phyloP scores from a whole-genome alignment of 2,113 vertebrate species.

The Merops nubicus region DNA sequence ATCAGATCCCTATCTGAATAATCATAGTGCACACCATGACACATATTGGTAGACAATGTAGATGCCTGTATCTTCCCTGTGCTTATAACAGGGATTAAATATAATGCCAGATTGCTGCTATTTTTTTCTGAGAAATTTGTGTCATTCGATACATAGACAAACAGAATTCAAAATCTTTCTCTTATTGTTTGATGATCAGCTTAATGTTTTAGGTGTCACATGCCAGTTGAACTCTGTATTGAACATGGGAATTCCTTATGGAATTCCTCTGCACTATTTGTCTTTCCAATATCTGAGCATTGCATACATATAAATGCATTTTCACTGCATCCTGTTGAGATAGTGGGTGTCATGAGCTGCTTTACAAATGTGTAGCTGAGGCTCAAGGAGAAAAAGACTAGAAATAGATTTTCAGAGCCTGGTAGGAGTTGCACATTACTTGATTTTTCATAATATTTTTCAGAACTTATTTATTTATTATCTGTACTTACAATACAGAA shows the following conservation, averaged over 20 bases:
- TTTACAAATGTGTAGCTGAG: background rate
- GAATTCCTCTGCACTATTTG: background rate
- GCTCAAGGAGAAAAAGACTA: background rate
- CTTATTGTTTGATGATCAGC: background rate
- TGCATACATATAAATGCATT: background rate
- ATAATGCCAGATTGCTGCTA: background rate
- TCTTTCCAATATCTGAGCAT: background rate
- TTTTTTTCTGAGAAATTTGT: background rate
- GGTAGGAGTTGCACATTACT: background rate
- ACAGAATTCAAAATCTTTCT: background rate
- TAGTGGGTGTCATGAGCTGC: rapidly evolving
- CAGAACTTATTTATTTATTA: background rate
- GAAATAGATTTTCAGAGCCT: background rate
- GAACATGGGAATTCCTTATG: background rate
- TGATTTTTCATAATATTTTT: background rate
- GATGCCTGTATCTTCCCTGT: background rate
- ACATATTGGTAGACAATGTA: background rate
- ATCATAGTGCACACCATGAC: background rate
- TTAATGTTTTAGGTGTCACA: background rate
- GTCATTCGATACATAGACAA: background rate
- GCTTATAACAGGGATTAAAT: background rate
- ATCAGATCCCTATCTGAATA: background rate
- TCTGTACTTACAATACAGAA: background rate
- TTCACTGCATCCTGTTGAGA: background rate
- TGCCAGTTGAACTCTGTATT: background rate